A percentile compares a stretch with the other conserved stretches of the same genome.
phyloP scores from a whole-genome alignment of 2,888 invertebrate genomes.

The Pemphredon lugubris region DNA sequence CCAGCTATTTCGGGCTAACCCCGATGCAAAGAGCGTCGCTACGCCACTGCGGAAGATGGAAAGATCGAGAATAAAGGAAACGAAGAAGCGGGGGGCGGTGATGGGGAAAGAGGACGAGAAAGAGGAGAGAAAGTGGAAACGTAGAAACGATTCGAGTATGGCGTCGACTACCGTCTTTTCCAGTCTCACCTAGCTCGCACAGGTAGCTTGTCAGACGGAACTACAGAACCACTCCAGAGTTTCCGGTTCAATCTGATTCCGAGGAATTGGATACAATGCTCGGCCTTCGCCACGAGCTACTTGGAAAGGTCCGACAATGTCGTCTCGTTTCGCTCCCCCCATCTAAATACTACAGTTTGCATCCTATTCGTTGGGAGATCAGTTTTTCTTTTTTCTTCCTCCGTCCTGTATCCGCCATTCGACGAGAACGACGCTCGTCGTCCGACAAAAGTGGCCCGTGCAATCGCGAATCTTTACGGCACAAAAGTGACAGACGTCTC shows the following conservation, averaged over 20 bases:
- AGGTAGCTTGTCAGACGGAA: conserved; percentile 32
- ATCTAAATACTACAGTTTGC: conserved; percentile 46
- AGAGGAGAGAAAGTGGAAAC: conserved; percentile 1
- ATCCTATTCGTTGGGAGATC: conserved; percentile 45
- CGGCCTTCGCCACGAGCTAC: conserved; percentile 31
- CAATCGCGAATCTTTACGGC: not conserved
- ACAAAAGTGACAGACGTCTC: too few relatives aligned
- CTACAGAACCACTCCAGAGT: conserved; percentile 29
- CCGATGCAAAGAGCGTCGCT: not conserved
- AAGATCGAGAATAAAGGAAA: not conserved
- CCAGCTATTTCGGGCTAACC: too few relatives aligned
- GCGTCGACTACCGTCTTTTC: conserved; percentile 38
- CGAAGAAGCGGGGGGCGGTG: not conserved
- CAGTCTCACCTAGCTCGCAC: conserved; percentile 38
- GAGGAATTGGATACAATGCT: conserved; percentile 55
- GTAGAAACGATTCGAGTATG: conserved; percentile 27
- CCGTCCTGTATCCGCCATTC: conserved; percentile 11
- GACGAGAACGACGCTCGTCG: conserved; percentile 25
- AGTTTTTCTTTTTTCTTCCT: conserved; percentile 6
- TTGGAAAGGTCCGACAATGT: conserved; percentile 44
- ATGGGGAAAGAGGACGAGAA: not conserved
- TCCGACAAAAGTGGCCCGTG: conserved; percentile 18
- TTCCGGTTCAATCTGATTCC: conserved; percentile 53
- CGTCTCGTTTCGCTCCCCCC: conserved; percentile 29
- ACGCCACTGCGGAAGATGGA: not conserved